Evolutionary conservation across 1,140 invertebrate genomes (phyloP).

Genomic region (Lucilia cuprina): DNA sequence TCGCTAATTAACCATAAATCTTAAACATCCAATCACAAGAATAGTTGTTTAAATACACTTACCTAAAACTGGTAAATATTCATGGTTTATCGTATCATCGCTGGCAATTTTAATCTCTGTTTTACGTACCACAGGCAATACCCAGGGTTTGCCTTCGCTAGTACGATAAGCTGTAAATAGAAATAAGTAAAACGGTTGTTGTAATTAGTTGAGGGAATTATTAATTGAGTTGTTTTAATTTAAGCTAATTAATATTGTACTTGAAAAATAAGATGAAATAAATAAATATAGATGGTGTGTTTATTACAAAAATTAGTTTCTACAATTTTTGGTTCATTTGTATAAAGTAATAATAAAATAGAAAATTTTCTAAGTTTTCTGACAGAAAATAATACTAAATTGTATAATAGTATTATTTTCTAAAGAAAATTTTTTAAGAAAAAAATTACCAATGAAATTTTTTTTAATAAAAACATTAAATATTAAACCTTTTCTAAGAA

Average conservation of each 20-base stretch:
- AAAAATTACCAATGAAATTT: too few species aligned
- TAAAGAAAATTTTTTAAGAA: too few species aligned
- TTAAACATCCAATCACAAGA: neutral
- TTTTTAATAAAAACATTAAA: too few species aligned
- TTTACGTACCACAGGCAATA: conserved; percentile 92
- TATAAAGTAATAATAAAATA: too few species aligned
- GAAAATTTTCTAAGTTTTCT: too few species aligned
- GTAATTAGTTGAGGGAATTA: neutral
- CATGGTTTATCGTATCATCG: conserved; percentile 89
- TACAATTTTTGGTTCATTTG: too few species aligned
- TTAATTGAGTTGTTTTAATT: neutral
- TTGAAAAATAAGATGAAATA: too few species aligned
- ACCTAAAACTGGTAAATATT: conserved; percentile 95
- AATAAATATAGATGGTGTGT: too few species aligned
- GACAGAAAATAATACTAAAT: too few species aligned
- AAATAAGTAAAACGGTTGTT: conserved; percentile 29
- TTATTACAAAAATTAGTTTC: too few species aligned
- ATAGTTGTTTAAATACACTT: conserved; percentile 42
- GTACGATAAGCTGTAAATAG: conserved; percentile 85
- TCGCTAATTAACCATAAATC: neutral
- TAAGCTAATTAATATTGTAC: neutral
- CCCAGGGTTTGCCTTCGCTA: conserved; percentile 94
- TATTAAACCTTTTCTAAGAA: too few species aligned
- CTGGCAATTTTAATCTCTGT: conserved; percentile 85
- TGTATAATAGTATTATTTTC: too few species aligned